phyloP scores from a whole-genome alignment of 2,113 vertebrate genomes.

The Lota lota region DNA sequence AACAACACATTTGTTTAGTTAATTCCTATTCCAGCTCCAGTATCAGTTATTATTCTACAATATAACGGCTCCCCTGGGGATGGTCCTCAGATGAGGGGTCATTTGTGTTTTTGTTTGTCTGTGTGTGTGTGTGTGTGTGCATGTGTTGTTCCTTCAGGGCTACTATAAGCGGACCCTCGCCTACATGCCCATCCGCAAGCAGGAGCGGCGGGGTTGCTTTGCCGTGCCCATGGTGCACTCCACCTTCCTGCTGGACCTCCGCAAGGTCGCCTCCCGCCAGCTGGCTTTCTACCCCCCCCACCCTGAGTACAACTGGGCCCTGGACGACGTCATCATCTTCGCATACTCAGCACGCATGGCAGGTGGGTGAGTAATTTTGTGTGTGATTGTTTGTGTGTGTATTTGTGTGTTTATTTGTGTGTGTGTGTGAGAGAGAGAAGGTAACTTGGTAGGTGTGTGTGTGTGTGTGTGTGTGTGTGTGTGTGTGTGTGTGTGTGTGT shows the following conservation, averaged over 20 bases:
- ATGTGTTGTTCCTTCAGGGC: conserved; percentile 61
- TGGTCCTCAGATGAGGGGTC: too few relatives aligned
- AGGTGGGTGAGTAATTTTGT: conserved; percentile 58
- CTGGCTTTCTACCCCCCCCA: conserved; percentile 84
- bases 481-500: background rate
- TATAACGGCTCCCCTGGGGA: too few relatives aligned
- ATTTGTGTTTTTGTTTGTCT: background rate
- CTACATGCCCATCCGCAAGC: conserved; percentile 83
- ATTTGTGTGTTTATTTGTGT: too few relatives aligned
- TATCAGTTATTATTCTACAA: too few relatives aligned
- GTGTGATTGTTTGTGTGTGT: background rate
- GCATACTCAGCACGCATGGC: conserved; percentile 84
- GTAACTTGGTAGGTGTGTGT: background rate
- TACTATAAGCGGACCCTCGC: conserved; percentile 85
- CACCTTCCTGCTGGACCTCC: conserved; percentile 82
- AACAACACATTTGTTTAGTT: too few relatives aligned
- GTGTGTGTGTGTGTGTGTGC: background rate
- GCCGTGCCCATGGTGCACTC: conserved; percentile 91
- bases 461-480: conserved; percentile 52
- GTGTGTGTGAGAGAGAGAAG: background rate
- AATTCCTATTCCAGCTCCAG: too few relatives aligned
- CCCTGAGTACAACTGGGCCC: conserved; percentile 81
- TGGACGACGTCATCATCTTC: conserved; percentile 90
- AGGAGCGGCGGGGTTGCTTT: conserved; percentile 81
- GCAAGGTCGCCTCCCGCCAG: conserved; percentile 74